Conservation (phyloP, 1,140 invertebrate genomes). For the Nebria ingens region DNA sequence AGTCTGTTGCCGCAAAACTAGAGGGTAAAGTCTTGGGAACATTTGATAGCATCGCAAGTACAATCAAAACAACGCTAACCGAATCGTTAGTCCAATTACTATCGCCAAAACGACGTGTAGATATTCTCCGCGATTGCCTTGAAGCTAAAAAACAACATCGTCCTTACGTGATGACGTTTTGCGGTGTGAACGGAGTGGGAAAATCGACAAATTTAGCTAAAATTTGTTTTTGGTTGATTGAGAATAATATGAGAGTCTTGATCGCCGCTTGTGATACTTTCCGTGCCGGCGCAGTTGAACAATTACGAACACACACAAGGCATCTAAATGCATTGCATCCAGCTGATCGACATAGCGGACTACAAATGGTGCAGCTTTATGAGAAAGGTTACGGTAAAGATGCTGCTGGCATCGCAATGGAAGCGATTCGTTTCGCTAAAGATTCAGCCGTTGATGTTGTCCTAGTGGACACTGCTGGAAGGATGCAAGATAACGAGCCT, state of each 20-base stretch:
- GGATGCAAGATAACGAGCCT: conserved; percentile 99
- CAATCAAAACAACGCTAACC: conserved; percentile 69
- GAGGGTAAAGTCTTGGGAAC: conserved; percentile 88
- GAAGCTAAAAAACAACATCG: conserved; percentile 69
- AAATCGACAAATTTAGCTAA: conserved; percentile 99
- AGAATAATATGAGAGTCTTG: conserved; percentile 91
- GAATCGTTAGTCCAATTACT: conserved; percentile 85
- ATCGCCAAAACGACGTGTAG: conserved; percentile 87
- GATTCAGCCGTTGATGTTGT: conserved; percentile 83
- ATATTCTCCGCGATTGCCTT: conserved; percentile 92
- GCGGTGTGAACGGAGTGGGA: conserved; percentile 97
- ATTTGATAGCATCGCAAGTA: conserved; percentile 80
- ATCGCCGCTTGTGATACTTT: conserved; percentile 99
- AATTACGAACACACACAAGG: conserved; percentile 88
- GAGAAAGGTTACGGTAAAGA: conserved; percentile 99
- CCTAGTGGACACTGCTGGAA: conserved; percentile 93
- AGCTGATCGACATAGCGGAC: conserved; percentile 52
- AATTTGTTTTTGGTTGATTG: conserved; percentile 99
- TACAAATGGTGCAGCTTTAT: conserved; percentile 84
- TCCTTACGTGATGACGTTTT: conserved; percentile 97
- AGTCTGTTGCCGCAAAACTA: conserved; percentile 85
- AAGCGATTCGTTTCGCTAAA: conserved; percentile 83
- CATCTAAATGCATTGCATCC: conserved; percentile 94
- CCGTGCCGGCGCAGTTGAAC: conserved; percentile 97
- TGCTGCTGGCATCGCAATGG: conserved; percentile 94